Conservation (phyloP, 2,888 invertebrate genomes). For the Synergus gifuensis region DNA sequence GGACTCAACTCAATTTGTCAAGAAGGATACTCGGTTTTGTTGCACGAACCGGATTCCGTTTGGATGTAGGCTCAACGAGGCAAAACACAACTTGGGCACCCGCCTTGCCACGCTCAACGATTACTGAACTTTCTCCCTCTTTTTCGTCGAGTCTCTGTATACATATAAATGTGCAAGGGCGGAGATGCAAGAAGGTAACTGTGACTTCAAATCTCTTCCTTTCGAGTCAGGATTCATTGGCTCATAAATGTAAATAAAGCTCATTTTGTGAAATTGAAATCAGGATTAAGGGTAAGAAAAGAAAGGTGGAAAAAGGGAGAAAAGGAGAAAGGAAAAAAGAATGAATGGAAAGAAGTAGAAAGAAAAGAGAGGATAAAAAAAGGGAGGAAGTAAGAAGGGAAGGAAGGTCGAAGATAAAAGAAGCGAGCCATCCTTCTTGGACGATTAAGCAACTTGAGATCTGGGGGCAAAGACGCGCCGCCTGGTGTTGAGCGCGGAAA, state of each 20-base stretch:
- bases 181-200: background rate
- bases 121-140: constrained; percentile 56
- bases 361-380: constrained; percentile 3
- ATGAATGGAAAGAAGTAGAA: background rate
- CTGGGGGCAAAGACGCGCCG: constrained; percentile 58
- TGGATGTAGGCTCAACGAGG: constrained; percentile 68
- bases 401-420: constrained; percentile 40
- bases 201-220: background rate
- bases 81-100: constrained; percentile 64
- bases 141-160: constrained; percentile 2
- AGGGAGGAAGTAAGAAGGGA: constrained; percentile 25
- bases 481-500: constrained; percentile 67
- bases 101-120: constrained; percentile 63
- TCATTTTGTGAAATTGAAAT: background rate
- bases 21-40: constrained; percentile 71
- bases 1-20: constrained; percentile 72
- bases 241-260: background rate
- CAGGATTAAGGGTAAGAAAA: background rate
- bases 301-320: background rate
- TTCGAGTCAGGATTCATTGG: background rate
- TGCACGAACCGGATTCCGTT: constrained; percentile 73
- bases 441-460: constrained; percentile 46
- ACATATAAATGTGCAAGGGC: constrained; percentile 17
- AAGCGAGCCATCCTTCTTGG: constrained; percentile 45
- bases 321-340: background rate